Evolutionary conservation across 2,888 invertebrate genomes (phyloP).

Genomic region (Apamea sordens): DNA sequence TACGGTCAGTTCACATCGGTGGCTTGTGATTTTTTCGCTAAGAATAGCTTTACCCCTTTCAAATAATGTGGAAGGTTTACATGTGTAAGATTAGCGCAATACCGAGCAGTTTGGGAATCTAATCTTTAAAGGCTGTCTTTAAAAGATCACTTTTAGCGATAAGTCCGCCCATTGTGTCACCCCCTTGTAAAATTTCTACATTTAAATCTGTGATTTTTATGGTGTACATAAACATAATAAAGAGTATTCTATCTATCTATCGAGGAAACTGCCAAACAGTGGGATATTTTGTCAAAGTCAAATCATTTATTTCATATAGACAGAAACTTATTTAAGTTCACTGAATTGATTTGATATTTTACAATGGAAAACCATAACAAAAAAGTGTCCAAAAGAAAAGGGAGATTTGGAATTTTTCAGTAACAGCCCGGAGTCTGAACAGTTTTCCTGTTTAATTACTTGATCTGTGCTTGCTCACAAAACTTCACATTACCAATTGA

Average conservation of each 20-base stretch:
- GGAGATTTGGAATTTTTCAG: neutral
- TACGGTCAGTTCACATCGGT: conserved; percentile 54
- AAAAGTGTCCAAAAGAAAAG: too few relatives aligned
- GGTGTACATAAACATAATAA: too few relatives aligned
- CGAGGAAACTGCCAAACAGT: too few relatives aligned
- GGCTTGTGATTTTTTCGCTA: conserved; percentile 36
- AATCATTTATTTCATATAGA: too few relatives aligned
- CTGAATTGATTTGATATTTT: neutral
- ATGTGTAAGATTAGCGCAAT: neutral
- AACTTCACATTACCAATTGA: too few relatives aligned
- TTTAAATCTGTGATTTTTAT: too few relatives aligned
- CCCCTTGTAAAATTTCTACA: neutral
- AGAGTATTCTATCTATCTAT: too few relatives aligned
- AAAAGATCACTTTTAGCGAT: too few relatives aligned
- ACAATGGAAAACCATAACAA: too few relatives aligned
- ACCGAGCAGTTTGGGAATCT: neutral
- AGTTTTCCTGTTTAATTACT: neutral
- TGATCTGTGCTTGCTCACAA: neutral
- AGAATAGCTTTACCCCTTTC: conserved; percentile 44
- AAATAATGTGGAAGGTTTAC: conserved; percentile 9
- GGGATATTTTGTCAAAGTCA: too few relatives aligned
- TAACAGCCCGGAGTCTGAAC: neutral
- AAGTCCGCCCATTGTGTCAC: neutral
- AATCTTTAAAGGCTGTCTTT: neutral
- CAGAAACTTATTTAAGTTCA: too few relatives aligned